phyloP scores from a whole-genome alignment of 1,140 invertebrate genomes.

The Dermatophagoides farinae region DNA sequence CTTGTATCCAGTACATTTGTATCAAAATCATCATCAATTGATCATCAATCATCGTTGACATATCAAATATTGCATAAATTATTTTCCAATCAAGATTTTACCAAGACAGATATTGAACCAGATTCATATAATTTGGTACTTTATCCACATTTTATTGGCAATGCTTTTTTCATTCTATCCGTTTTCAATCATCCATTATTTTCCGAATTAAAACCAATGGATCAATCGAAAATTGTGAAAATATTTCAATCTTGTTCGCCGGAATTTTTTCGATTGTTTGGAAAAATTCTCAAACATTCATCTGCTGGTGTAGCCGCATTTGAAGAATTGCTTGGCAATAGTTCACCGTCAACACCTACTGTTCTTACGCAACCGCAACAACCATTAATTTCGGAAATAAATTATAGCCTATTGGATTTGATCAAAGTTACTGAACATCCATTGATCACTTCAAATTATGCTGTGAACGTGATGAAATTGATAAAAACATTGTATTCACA shows the following conservation, averaged over 20 bases:
- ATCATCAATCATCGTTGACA: not conserved
- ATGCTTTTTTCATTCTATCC: slow-evolving; percentile 3
- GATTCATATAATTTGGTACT: not conserved
- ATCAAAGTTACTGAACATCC: slow-evolving; percentile 2
- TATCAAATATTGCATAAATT: not conserved
- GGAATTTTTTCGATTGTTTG: slow-evolving; percentile 55
- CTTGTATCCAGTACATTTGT: not conserved
- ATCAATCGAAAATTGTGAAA: not conserved
- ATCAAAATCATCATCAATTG: not conserved
- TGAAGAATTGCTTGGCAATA: slow-evolving; percentile 45
- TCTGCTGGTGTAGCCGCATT: slow-evolving; percentile 50
- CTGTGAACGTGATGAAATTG: slow-evolving; percentile 52
- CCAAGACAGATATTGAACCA: not conserved
- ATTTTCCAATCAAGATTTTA: not conserved
- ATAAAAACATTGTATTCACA: slow-evolving; percentile 54
- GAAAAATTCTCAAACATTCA: slow-evolving; percentile 53
- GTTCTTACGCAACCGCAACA: slow-evolving; percentile 41
- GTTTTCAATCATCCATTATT: not conserved
- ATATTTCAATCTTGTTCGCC: slow-evolving; percentile 18
- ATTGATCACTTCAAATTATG: slow-evolving; percentile 36
- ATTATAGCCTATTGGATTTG: slow-evolving; percentile 19
- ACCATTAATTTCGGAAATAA: slow-evolving; percentile 36
- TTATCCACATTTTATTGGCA: slow-evolving; percentile 1
- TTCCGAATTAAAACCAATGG: not conserved
- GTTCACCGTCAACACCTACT: slow-evolving; percentile 17